Base-by-base conservation (phyloP, 2,113 vertebrate genomes). In the Oncorhynchus tshawytscha region DNA sequence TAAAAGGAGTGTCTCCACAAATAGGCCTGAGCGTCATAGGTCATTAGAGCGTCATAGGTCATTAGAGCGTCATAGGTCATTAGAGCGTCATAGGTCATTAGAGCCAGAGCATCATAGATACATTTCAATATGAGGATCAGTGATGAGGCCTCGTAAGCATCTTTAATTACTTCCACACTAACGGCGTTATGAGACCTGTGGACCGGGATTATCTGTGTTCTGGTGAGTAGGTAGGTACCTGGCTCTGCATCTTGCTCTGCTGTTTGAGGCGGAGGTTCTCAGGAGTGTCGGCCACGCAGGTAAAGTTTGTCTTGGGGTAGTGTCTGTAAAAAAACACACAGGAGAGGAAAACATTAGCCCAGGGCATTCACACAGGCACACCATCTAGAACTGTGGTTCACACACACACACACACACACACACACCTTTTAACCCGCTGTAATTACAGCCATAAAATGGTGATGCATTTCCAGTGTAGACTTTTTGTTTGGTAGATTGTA, bases 181-280 rank as follows among this genome's bases (percentile, higher is more conserved):
- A 57, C 16, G 54, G 54, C 13, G 4, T 57, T 11, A 20, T 20
- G 54, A 62, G 5, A 8, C 16, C 13, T 62, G 18, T 62, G 59
- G 59, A 62, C 59, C 16, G 59, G 59, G 59, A 22, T 11, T 24
- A 3, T 22, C 20, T 22, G 48, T 51, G 25, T 24, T 6, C 27
- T 66, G 18, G 48, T 27, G 20, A 24, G 62, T 12, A 54, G 3
- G 27, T 48, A n/a, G 18, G 31, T 92, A 99, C 98, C 94, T 96
- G 95, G 92, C 98, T 99, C 92, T 99, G 97, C 76, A 98, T 95
- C 93, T 96, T 95, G 1, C 94, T 98, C 94, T 99, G 98, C 88
- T 98, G 93, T 95, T 98, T 97, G 74, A 99, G 95, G 20, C 98
- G 96, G 84, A 96, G 94, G 90, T 99, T 99, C 94, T 99, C 97